Percentiles rank a stretch among this genome's conserved stretches.
phyloP scores from a whole-genome alignment of 2,113 vertebrate genomes.

The Eulemur macaco region DNA sequence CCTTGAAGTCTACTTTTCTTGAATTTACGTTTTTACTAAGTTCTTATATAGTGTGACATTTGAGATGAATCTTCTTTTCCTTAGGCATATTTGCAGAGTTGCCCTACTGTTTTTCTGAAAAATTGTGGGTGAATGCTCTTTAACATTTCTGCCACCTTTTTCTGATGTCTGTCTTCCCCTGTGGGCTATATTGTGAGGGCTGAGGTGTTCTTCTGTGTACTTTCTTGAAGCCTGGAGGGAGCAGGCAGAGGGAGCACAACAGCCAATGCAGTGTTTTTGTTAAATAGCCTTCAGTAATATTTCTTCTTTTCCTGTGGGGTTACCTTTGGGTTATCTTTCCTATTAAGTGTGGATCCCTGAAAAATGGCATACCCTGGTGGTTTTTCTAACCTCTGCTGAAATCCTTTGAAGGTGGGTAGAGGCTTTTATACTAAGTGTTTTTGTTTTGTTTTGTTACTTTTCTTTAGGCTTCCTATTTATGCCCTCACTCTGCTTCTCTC shows the following conservation, averaged over 20 bases:
- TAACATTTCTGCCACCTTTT: constrained; percentile 42
- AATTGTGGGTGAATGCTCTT: constrained; percentile 40
- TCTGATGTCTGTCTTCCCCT: background rate
- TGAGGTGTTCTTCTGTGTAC: background rate
- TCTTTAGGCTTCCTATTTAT: background rate
- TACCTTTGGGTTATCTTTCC: background rate
- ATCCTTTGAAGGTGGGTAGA: background rate
- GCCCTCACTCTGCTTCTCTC: background rate
- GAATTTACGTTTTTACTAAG: constrained; percentile 38
- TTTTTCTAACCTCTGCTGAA: background rate
- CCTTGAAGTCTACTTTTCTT: constrained; percentile 28
- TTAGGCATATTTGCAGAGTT: constrained; percentile 34
- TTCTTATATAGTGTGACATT: constrained; percentile 45
- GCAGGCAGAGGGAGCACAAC: too few relatives aligned
- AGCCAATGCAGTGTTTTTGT: background rate
- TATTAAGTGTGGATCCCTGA: background rate
- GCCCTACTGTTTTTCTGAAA: constrained; percentile 41
- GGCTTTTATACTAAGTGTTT: background rate
- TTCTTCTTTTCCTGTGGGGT: background rate
- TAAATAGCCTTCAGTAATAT: background rate
- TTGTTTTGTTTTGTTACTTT: background rate
- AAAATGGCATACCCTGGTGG: background rate
- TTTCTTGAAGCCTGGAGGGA: background rate
- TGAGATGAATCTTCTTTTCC: constrained; percentile 31
- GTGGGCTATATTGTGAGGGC: constrained; percentile 22